These are phyloP conservation scores for Tiaroga cobitis DNA, from an alignment of 2,797 vertebrate genomes.

Conservation along the genomic window DNA sequence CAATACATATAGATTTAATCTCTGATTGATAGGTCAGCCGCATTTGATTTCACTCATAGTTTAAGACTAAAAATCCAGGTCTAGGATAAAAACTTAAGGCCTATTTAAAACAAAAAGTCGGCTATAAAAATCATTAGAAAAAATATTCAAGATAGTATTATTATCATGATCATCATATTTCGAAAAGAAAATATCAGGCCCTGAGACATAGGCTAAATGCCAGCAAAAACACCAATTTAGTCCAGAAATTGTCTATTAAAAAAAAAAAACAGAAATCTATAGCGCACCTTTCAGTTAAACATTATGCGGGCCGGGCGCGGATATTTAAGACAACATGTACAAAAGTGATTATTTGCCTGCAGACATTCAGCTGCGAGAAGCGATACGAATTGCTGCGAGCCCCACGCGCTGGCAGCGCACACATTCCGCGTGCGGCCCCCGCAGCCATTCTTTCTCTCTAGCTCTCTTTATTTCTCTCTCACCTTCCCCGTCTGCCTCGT, in stretches of 20 bases:
- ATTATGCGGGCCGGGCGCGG: background rate
- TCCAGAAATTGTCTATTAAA: too few relatives aligned
- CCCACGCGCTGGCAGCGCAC: slow-evolving; percentile 15
- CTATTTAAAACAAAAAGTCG: background rate
- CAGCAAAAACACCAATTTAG: background rate
- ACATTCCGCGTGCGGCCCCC: slow-evolving; percentile 33
- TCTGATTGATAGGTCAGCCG: background rate
- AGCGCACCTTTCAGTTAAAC: background rate
- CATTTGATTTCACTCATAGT: background rate
- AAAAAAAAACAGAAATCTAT: background rate
- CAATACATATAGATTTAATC: background rate
- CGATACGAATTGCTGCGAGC: slow-evolving; percentile 25
- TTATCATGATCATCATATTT: background rate
- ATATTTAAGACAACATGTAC: slow-evolving; percentile 6
- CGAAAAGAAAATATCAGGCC: background rate
- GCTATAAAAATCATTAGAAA: background rate
- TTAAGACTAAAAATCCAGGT: background rate
- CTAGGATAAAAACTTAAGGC: background rate
- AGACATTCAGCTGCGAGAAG: slow-evolving; percentile 46
- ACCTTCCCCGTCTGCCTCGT: slow-evolving; percentile 26
- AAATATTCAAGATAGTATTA: background rate
- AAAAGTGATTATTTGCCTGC: slow-evolving; percentile 27
- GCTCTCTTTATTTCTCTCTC: background rate
- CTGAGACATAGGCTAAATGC: background rate
- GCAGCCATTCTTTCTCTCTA: slow-evolving; percentile 14